Conservation (phyloP, 2,888 invertebrate genomes). For the Coenonympha arcania region DNA sequence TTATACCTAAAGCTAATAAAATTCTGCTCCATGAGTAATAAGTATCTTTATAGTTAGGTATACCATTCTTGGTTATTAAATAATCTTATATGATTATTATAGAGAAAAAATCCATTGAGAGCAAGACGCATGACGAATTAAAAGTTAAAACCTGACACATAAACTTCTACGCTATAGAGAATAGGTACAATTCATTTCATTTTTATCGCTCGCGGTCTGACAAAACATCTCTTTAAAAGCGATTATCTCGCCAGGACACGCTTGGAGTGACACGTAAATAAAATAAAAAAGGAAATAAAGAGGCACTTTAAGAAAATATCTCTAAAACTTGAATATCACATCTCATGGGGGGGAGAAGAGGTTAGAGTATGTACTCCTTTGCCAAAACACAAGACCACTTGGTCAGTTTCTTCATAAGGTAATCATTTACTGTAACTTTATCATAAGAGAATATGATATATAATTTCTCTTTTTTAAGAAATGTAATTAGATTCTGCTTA, state of each 20-base stretch:
- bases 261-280: slow-evolving; percentile 17
- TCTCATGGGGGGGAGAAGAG: background rate
- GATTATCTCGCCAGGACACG: slow-evolving; percentile 18
- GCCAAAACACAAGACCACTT: no score
- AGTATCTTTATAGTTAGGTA: background rate
- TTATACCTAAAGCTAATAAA: no score
- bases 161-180: background rate
- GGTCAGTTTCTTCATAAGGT: no score
- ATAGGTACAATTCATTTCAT: slow-evolving; percentile 5
- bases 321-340: background rate
- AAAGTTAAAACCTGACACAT: background rate
- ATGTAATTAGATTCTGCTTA: no score
- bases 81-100: no score
- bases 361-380: background rate
- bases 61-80: background rate
- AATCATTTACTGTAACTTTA: no score
- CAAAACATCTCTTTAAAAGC: slow-evolving; percentile 16
- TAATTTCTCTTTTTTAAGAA: no score
- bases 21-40: no score
- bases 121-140: background rate
- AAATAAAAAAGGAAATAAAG: slow-evolving; percentile 15
- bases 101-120: background rate
- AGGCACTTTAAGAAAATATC: slow-evolving; percentile 7
- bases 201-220: slow-evolving; percentile 1
- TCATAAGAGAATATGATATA: no score